Conservation (phyloP, 64 coral and sea anemone genomes). For the Cladopsammia gracilis region DNA sequence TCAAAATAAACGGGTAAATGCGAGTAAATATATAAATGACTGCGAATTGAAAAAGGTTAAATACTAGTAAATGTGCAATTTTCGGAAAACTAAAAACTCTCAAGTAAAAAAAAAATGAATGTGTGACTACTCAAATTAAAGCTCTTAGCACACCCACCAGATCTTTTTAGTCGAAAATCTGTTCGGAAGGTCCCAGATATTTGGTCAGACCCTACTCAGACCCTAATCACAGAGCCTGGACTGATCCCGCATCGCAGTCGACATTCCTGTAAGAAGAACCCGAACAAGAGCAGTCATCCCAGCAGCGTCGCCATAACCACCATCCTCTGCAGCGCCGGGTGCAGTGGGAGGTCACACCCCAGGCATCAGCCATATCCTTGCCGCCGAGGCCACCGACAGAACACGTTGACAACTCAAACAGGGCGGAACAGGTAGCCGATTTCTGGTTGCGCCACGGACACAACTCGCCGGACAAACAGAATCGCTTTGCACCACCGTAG, state of each 20-base stretch:
- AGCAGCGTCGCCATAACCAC: constrained; percentile 55
- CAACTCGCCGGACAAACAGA: constrained; percentile 30
- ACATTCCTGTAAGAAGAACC: constrained; percentile 26
- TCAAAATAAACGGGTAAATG: no score
- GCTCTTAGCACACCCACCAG: no score
- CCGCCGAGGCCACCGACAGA: constrained; percentile 14
- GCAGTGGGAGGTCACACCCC: constrained; percentile 36
- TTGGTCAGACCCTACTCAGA: no score
- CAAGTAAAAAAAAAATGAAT: no score
- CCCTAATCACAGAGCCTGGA: no score
- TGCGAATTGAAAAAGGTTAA: no score
- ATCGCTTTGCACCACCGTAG: constrained; percentile 46
- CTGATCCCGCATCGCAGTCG: constrained; percentile 46
- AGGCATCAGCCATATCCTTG: constrained; percentile 26
- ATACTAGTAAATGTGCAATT: no score
- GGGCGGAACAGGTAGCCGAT: constrained; percentile 45
- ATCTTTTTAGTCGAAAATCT: no score
- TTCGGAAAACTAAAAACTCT: no score
- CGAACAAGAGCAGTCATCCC: constrained; percentile 36
- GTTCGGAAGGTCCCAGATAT: no score
- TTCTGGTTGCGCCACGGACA: constrained; percentile 53
- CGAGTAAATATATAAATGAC: no score
- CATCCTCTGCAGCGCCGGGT: constrained; percentile 48
- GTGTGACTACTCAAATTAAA: no score
- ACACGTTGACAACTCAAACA: constrained; percentile 57